Percentiles rank a stretch among this genome's conserved stretches.
These are phyloP conservation scores for Callipepla squamata DNA, from an alignment of 2,113 vertebrate genomes.

Conservation along the genomic window DNA sequence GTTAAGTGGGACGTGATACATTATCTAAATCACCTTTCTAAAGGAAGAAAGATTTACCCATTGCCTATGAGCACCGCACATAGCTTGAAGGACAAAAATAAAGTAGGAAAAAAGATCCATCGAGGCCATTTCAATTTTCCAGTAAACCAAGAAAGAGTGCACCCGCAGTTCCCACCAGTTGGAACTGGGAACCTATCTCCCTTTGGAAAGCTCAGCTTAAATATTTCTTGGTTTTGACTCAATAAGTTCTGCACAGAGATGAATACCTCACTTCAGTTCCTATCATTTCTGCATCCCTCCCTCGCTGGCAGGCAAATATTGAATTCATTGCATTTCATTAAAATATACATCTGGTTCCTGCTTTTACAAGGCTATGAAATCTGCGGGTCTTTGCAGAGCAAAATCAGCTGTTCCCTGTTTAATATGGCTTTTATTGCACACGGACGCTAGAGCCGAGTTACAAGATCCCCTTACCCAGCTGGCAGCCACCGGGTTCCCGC, in stretches of 20 bases:
- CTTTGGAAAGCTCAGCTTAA: slow-evolving; percentile 12
- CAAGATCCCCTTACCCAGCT: background rate
- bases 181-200: background rate
- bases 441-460: background rate
- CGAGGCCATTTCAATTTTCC: background rate
- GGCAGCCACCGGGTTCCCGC: background rate
- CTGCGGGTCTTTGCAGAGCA: slow-evolving; percentile 12
- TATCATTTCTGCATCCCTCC: slow-evolving; percentile 37
- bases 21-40: background rate
- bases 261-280: slow-evolving; percentile 23
- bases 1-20: accelerated
- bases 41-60: background rate
- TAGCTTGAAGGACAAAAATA: slow-evolving; percentile 1
- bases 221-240: background rate
- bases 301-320: slow-evolving; percentile 33
- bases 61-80: background rate
- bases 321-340: slow-evolving; percentile 60
- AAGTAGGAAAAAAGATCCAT: background rate
- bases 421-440: background rate
- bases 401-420: slow-evolving; percentile 22
- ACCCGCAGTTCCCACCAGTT: background rate
- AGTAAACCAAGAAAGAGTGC: background rate
- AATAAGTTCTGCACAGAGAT: slow-evolving; percentile 34
- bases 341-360: slow-evolving; percentile 51
- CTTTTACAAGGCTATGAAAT: slow-evolving; percentile 48